Evolutionary conservation across 1,140 invertebrate species (phyloP).

Genomic region (Liolophura sinensis): DNA sequence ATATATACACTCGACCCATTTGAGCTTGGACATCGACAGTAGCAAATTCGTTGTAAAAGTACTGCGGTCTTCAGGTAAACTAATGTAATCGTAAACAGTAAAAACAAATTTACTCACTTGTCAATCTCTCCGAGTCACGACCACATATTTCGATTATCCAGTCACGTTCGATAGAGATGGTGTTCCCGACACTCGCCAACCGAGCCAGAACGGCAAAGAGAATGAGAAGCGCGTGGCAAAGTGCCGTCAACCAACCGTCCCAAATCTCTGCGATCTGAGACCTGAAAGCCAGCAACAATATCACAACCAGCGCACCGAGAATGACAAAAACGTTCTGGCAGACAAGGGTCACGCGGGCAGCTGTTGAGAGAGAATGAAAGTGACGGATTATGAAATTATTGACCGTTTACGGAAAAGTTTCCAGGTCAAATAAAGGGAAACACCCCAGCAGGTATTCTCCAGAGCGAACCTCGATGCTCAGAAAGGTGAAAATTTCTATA

Average conservation of each 20-base stretch:
- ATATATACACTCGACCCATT: too few species aligned
- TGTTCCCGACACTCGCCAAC: slow-evolving; percentile 51
- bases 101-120: slow-evolving; percentile 6
- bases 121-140: slow-evolving; percentile 6
- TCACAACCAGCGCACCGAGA: slow-evolving; percentile 13
- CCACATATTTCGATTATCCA: slow-evolving; percentile 58
- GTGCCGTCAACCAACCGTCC: slow-evolving; percentile 9
- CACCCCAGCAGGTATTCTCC: too few species aligned
- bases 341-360: slow-evolving; percentile 18
- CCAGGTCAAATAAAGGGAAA: too few species aligned
- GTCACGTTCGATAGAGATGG: slow-evolving; percentile 59
- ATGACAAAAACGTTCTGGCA: slow-evolving; percentile 17
- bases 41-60: too few species aligned
- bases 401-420: too few species aligned
- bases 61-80: too few species aligned
- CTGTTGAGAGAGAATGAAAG: slow-evolving; percentile 16
- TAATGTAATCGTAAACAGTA: too few species aligned
- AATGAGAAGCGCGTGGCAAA: slow-evolving; percentile 18
- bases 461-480: too few species aligned
- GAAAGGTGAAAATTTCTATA: too few species aligned
- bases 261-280: not conserved
- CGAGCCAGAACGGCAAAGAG: slow-evolving; percentile 17
- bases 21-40: too few species aligned
- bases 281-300: slow-evolving; percentile 6
- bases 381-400: too few species aligned